These are phyloP conservation scores for Psylliodes chrysocephalus DNA, from an alignment of 2,888 invertebrate species.

Conservation along the genomic window DNA sequence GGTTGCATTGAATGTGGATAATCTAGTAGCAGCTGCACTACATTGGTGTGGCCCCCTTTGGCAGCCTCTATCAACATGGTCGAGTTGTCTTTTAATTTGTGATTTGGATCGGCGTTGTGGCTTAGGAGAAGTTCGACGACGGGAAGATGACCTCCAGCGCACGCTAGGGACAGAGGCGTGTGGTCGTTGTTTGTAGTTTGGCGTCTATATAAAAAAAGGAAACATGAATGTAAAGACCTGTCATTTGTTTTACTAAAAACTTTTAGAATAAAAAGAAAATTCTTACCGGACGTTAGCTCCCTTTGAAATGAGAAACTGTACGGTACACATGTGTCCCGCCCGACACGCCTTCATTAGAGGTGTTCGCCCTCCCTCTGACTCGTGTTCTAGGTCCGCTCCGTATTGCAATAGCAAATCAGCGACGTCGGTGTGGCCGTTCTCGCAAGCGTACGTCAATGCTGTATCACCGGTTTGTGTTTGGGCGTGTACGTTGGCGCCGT, in stretches of 20 bases:
- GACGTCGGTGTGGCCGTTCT: conserved; percentile 98
- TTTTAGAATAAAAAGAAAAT: not conserved
- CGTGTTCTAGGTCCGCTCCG: conserved; percentile 93
- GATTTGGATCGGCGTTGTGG: conserved; percentile 93
- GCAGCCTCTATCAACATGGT: conserved; percentile 99
- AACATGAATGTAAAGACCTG: too few relatives aligned
- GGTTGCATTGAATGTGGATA: conserved; percentile 91
- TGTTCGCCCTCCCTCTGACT: conserved; percentile 94
- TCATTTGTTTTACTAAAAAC: too few relatives aligned
- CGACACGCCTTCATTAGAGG: conserved; percentile 99
- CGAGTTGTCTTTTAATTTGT: conserved; percentile 97
- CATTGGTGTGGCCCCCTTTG: conserved; percentile 95
- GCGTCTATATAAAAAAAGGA: conserved; percentile 64
- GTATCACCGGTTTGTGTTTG: conserved; percentile 81
- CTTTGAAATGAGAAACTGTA: conserved; percentile 93
- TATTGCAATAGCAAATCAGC: conserved; percentile 91
- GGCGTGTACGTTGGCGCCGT: conserved; percentile 91
- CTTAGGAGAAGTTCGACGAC: conserved; percentile 93
- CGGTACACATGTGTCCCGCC: conserved; percentile 95
- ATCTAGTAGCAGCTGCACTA: conserved; percentile 94
- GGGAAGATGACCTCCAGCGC: conserved; percentile 94
- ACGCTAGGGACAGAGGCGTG: conserved; percentile 95
- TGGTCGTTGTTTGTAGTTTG: conserved; percentile 96
- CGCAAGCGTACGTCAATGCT: conserved; percentile 94
- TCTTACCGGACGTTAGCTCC: conserved; percentile 52